These are phyloP conservation scores for Cygnus buccinator DNA, from an alignment of 2,113 vertebrate species.

Conservation along the genomic window DNA sequence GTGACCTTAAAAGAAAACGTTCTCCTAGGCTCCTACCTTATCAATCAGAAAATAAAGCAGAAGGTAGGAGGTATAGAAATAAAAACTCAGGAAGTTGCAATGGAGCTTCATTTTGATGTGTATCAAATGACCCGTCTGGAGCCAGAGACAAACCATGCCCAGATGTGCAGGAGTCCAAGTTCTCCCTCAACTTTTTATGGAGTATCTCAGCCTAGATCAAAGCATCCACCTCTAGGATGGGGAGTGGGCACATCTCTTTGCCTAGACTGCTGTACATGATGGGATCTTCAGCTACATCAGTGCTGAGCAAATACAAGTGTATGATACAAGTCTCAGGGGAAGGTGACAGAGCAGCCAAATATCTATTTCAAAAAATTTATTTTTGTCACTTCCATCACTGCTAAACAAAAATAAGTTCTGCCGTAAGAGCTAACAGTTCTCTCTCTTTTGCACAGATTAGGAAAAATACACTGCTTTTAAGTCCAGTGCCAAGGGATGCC, in stretches of 20 bases:
- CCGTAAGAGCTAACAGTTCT: neutral
- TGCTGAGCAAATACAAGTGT: conserved; percentile 18
- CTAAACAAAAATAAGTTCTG: neutral
- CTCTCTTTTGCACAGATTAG: neutral
- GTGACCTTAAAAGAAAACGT: conserved; percentile 10
- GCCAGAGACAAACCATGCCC: neutral
- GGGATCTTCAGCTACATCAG: neutral
- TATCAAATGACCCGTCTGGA: neutral
- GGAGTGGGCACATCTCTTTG: neutral
- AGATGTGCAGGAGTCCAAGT: neutral
- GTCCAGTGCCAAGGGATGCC: neutral
- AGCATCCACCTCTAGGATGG: neutral
- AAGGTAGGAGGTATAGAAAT: neutral
- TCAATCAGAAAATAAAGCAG: neutral
- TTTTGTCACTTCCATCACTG: neutral
- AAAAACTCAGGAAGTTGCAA: neutral
- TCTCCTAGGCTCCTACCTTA: neutral
- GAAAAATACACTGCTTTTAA: neutral
- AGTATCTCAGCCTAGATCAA: neutral
- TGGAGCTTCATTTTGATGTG: neutral
- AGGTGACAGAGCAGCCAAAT: neutral
- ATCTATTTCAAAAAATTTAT: neutral
- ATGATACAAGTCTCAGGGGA: neutral
- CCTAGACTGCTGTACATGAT: accelerated
- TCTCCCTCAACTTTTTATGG: neutral